Percentiles rank a stretch among this genome's conserved stretches.
Evolutionary conservation across 2,113 vertebrate species (phyloP).

Genomic region (Protobothrops mucrosquamatus): DNA sequence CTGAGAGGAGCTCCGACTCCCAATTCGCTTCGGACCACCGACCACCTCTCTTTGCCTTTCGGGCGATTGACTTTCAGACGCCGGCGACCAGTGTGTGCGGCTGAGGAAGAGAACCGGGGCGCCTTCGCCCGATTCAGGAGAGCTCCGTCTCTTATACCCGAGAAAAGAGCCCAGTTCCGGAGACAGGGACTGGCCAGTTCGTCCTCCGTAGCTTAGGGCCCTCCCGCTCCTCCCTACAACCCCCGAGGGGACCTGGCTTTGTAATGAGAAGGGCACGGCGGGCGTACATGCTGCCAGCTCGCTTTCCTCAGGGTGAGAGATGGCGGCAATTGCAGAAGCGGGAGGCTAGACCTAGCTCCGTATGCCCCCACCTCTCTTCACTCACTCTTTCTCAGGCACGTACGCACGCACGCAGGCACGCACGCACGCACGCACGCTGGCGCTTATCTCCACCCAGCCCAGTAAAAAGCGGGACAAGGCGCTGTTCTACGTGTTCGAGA

Average conservation of each 20-base stretch:
- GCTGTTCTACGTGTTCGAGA: neutral
- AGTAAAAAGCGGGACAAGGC: too few species aligned
- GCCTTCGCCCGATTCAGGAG: neutral
- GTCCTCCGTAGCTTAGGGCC: neutral
- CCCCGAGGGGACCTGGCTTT: neutral
- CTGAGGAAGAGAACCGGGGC: neutral
- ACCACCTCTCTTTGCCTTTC: neutral
- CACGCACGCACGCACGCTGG: neutral
- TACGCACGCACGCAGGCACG: neutral
- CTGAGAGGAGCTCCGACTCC: neutral
- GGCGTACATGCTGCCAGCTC: neutral
- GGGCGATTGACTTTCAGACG: neutral
- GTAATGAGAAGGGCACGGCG: neutral
- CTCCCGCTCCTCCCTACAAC: neutral
- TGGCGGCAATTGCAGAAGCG: neutral
- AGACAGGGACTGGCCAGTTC: neutral
- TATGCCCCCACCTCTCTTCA: neutral
- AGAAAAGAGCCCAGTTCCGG: neutral
- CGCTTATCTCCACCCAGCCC: neutral
- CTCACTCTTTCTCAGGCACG: neutral
- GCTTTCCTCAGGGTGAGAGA: neutral
- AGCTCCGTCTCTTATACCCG: neutral
- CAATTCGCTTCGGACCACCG: neutral
- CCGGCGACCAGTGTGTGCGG: neutral
- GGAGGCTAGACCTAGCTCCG: neutral